Conservation (phyloP, 2,888 invertebrate genomes). For the Drosophila subsilvestris region DNA sequence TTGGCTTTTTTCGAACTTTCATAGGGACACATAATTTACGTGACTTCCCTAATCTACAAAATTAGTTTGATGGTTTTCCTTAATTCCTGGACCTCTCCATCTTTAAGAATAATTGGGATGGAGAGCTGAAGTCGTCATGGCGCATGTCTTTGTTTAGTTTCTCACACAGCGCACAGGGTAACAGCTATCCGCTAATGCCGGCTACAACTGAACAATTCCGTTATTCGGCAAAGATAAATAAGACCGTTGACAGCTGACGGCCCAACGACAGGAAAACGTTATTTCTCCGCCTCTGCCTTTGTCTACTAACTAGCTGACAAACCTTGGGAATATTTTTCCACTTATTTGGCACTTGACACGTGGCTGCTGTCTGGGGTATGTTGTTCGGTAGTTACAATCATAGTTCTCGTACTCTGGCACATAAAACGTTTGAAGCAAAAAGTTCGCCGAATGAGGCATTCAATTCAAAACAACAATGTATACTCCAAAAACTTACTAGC, state of each 20-base stretch:
- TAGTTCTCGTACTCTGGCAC: neutral
- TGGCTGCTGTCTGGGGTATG: neutral
- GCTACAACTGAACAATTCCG: conserved; percentile 30
- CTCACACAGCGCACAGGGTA: conserved; percentile 20
- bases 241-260: conserved; percentile 35
- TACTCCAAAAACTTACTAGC: conserved; percentile 30
- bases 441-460: neutral
- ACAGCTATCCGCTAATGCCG: conserved; percentile 41
- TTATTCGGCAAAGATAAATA: conserved; percentile 20
- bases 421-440: conserved; percentile 44
- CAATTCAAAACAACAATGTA: conserved; percentile 41
- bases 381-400: too few relatives aligned
- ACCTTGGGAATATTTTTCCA: conserved; percentile 16
- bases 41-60: conserved; percentile 50
- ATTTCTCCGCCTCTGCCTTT: neutral
- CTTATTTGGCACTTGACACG: conserved; percentile 20
- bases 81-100: neutral
- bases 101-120: conserved; percentile 10
- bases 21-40: conserved; percentile 48
- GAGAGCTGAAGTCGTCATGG: neutral
- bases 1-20: conserved; percentile 3
- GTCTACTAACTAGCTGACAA: conserved; percentile 41
- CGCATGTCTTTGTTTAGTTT: conserved; percentile 36
- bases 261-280: neutral
- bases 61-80: conserved; percentile 41